Conservation (phyloP, 2,888 invertebrate species). For the Drosophila gaucha region DNA sequence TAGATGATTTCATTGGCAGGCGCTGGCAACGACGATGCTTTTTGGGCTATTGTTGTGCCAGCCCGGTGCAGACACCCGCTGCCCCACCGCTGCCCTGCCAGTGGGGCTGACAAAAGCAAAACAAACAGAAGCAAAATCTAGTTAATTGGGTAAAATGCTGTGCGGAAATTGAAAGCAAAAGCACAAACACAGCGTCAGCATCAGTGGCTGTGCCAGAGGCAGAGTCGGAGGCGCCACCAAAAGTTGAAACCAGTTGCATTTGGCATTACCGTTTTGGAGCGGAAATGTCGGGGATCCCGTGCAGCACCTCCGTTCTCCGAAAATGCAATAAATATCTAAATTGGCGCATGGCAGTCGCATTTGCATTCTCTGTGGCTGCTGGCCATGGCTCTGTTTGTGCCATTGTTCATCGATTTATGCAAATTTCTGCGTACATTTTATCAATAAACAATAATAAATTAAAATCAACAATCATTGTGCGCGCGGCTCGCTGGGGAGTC, state of each 20-base stretch:
- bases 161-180: slow-evolving; percentile 76
- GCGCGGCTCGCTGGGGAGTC: slow-evolving; percentile 25
- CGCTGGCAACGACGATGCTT: slow-evolving; percentile 21
- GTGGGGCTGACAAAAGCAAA: slow-evolving; percentile 35
- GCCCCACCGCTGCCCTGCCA: background rate
- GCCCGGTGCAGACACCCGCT: slow-evolving; percentile 1
- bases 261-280: slow-evolving; percentile 36
- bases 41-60: slow-evolving; percentile 40
- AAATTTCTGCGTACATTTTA: slow-evolving; percentile 70
- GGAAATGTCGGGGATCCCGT: slow-evolving; percentile 39
- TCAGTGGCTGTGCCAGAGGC: slow-evolving; percentile 1
- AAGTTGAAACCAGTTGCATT: slow-evolving; percentile 46
- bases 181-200: slow-evolving; percentile 35
- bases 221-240: slow-evolving; percentile 25
- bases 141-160: slow-evolving; percentile 76
- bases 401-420: slow-evolving; percentile 77
- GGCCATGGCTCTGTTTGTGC: slow-evolving; percentile 21
- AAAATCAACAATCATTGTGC: slow-evolving; percentile 66
- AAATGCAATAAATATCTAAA: slow-evolving; percentile 76
- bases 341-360: slow-evolving; percentile 36
- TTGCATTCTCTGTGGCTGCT: slow-evolving; percentile 35
- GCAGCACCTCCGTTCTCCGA: slow-evolving; percentile 15
- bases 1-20: slow-evolving; percentile 34
- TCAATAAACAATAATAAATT: slow-evolving; percentile 79
- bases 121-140: slow-evolving; percentile 74